These are phyloP conservation scores for Umimayanthus kanabou DNA, from an alignment of 92 coral and sea anemone genomes.

Conservation along the genomic window DNA sequence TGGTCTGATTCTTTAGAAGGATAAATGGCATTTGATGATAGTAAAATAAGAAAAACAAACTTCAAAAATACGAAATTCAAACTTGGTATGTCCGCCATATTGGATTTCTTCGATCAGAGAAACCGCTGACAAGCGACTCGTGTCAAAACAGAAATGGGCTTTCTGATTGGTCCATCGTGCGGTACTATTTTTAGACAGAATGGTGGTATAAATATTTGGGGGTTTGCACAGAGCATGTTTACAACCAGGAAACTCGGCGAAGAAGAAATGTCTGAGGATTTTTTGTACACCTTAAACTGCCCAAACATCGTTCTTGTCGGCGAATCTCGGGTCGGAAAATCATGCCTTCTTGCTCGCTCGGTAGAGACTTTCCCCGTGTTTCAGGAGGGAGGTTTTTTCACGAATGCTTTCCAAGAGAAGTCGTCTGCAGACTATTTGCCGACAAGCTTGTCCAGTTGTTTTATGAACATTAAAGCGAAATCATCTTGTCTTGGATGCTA, in stretches of 20 bases:
- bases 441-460: conserved; percentile 47
- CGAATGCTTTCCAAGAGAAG: conserved; percentile 50
- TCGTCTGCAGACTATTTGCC: conserved; percentile 39
- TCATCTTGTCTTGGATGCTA: conserved; percentile 39
- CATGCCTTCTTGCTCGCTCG: conserved; percentile 68
- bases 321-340: conserved; percentile 73
- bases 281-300: conserved; percentile 20
- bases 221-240: background rate
- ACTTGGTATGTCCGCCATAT: background rate
- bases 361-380: conserved; percentile 59
- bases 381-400: conserved; percentile 54
- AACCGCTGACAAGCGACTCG: background rate
- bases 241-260: background rate
- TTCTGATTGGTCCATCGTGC: background rate
- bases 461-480: conserved; percentile 53
- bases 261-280: conserved; percentile 15
- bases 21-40: background rate
- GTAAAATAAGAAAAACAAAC: background rate
- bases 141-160: background rate
- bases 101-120: background rate
- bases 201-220: background rate
- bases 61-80: background rate
- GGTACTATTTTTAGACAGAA: conserved; percentile 7
- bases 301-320: conserved; percentile 76
- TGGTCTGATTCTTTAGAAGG: background rate